Base-by-base conservation (phyloP, 1,140 invertebrate genomes). In the Cydia splendana region DNA sequence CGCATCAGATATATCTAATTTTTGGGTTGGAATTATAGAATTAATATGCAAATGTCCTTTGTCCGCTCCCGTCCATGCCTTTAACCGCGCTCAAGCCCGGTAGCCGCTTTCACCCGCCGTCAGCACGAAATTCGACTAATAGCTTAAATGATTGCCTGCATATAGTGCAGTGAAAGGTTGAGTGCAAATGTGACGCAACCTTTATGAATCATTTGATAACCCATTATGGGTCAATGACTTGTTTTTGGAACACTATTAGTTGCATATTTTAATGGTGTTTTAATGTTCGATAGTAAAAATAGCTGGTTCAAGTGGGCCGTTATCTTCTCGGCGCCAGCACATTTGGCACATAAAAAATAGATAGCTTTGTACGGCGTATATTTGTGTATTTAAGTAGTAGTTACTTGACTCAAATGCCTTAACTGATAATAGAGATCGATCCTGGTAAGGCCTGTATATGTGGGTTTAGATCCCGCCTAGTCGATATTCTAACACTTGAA, bases 101-200 rank as follows among this genome's bases (percentile, higher is more conserved):
- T 91, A 92, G 91, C 89, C 75, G 78, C 91, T 92, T 92, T 92
- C 89, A 89, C 91, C 86, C 77, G 76, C 81, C 79, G 80, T 78
- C 79, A 92, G 90, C 90, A 89, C 86, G 88, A 92, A 91, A 84
- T 89, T 90, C 89, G 88, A 90, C 89, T 92, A 91, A 90, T 91
- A 88, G 84, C 85, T 86, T 88, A 86, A 91, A 86, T 88, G 91
- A 90, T 90, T 87, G 80, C 84, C 53, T 82, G 80, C 81, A 71
- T 81, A 79, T 76, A 38, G 20, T 80, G 75, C 77, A 78, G 83
- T 81, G 83, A 84, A 82, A 84, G 81, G 77, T 65, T 65, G 20
- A 38, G 67, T 71, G 67, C 67, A 71, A 24, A 75, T 67, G 77
- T 76, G 53, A 76, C 45, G 78, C 57, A 75, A 71, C 75, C 78